Conservation (phyloP, 2,113 vertebrate species). For the Sturnus vulgaris region DNA sequence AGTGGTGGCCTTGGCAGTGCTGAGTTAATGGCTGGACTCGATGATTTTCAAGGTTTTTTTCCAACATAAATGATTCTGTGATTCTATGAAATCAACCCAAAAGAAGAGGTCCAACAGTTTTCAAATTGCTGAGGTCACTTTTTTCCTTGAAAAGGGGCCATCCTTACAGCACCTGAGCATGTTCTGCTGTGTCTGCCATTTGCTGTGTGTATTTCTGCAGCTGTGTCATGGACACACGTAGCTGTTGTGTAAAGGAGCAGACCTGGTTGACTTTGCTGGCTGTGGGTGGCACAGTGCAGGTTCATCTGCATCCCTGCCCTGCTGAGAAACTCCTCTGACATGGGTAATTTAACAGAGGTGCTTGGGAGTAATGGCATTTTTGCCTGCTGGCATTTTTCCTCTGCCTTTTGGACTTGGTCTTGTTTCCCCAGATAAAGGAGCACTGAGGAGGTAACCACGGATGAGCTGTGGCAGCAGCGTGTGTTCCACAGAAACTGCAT, state of each 20-base stretch:
- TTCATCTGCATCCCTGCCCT: neutral
- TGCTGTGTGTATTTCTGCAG: neutral
- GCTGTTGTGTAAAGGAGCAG: neutral
- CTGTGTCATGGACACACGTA: neutral
- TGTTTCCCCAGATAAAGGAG: neutral
- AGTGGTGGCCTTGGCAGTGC: neutral
- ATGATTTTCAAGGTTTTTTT: neutral
- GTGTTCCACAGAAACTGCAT: neutral
- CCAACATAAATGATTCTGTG: neutral
- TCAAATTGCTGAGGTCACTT: neutral
- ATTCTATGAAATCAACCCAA: neutral
- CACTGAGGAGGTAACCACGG: rapidly evolving
- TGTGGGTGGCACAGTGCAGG: neutral
- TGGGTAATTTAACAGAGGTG: neutral
- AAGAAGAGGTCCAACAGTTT: neutral
- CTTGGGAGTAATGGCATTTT: neutral
- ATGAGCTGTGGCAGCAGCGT: neutral
- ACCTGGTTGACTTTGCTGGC: neutral
- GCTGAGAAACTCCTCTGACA: neutral
- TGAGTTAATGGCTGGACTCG: neutral
- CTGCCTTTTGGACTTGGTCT: neutral
- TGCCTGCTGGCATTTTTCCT: neutral
- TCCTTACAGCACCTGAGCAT: neutral
- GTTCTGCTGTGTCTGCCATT: neutral
- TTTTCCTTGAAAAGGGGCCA: neutral